Evolutionary conservation across 2,797 vertebrate genomes (phyloP), one percentile per base, ranked within the genome.

Genomic region (Pseudochirops corinnae): DNA sequence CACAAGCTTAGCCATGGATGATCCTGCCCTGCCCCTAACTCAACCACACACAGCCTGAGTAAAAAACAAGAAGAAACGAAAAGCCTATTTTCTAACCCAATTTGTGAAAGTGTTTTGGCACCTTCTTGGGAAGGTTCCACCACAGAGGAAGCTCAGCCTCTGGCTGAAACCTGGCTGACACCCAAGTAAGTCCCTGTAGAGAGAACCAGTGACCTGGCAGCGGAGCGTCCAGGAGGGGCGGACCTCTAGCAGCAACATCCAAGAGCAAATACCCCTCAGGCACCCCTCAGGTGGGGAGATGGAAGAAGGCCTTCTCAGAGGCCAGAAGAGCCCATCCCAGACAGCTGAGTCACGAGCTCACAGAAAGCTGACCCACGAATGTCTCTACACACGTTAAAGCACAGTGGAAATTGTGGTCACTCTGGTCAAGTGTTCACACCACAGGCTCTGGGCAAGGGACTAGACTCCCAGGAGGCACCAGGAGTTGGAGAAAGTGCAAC

Each of bases 1-100:
- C 95, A 98, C 97, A 98, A 97, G 97, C 97, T 98, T 95, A 97
- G 97, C 97, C 97, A 97, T 92, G 0, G 97, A 50, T 21, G 12
- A 12, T 50, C 24, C 74, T 87, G 74, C 24, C 74, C 74, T 87
- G 74, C 74, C 39, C 16, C 39, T 87, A 87, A 21, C 24, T 87
- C 39, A 87, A 87, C 74, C 74, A 87, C 39, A 87, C 24, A 50
- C 3, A 46, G 18, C 21, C 18, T 39, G 11, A 82, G 67, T 87
- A 87, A 28, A 82, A 87, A 87, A 26, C 95, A 97, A 97, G 96
- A 97, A 97, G 95, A 97, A 97, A 97, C 91, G 96, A 94, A 97
- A 97, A 97, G 96, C 94, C 96, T 97, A 94, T 97, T 97, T 97
- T 94, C 94, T 91, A 95, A 94, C 96, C 97, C 95, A 95, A 93